Evolutionary conservation across 1,140 invertebrate species (phyloP), one percentile per base, ranked within the genome.

Genomic region (Harlomillsia oculata): DNA sequence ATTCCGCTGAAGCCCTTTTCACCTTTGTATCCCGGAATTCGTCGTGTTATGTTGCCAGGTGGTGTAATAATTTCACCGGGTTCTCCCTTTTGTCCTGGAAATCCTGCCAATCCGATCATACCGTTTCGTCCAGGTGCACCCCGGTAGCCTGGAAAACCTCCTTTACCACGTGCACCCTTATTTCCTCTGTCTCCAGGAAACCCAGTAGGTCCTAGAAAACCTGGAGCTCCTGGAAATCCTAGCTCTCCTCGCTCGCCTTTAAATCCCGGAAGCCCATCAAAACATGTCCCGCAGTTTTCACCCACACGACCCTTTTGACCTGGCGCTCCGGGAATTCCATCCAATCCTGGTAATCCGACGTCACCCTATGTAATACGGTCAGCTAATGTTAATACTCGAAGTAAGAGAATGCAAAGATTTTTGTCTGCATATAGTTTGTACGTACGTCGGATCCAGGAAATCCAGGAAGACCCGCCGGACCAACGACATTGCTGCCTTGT

Each of bases 51-150:
- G 14, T 51, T 29, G 16, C 30, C 29, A 3, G 44, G 56, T 5
- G 60, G 56, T 39, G 59, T 59, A 39, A 63, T 46, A 5, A 63
- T 56, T 59, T 59, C 56, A 40, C 60, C 60, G 40, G 60, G 50
- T 16, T 54, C 56, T 29, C 60, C 60, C 36, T 49, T 46, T 16
- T 13, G 16, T 16, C 54, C 54, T 20, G 32, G 32, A 18, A 55
- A 32, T 28, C 61, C 61, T 1, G 56, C 56, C n/a, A 63, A 45
- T 6, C 62, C 62, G 40, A 56, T 50, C 1, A 45, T 16, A 16
- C 61, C 61, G 16, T 40, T 30, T 46, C 54, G n/a, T 32, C 59
- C 59, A 25, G 29, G 29, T 45, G 21, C 0, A 20, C 56, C 56
- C 20, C 40, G 14, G 23, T 50, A 64, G 0, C 56, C 56, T 43